Base-by-base conservation (phyloP, 2,888 invertebrate genomes). In the Graphium colonna region DNA sequence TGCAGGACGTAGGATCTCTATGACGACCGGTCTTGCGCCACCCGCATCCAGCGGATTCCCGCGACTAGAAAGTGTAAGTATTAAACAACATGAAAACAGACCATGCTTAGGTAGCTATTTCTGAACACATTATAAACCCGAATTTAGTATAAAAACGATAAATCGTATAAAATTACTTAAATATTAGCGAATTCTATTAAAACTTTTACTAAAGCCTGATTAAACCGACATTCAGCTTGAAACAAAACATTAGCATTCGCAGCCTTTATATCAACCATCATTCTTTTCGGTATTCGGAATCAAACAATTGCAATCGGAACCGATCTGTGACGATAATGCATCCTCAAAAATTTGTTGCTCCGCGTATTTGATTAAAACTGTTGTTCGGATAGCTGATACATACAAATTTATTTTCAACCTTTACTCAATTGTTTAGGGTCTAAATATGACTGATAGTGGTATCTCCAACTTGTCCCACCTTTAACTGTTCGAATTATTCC, bases 401-500 rank as follows among this genome's bases (percentile, higher is more conserved):
- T 10, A 21, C 4, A 16, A 52, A 47, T 48, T 43, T 53, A 48
- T 26, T 41, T n/a, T n/a, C n/a, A n/a, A n/a, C n/a, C n/a, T n/a
- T n/a, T n/a, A n/a, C n/a, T n/a, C n/a, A n/a, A n/a, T 13, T 42
- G 26, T 4, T n/a, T 43, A 53, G 1, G 18, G 48, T 17, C 10
- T 28, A 38, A 18, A 48, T 43, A 48, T 16, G 43, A 9, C 17
- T 43, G 38, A 39, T 28, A 16, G 36, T 1, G 12, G 33, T 7
- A 33, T 10, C 33, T n/a, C n/a, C 33, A 18, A 15, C 41, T 33
- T 33, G 49, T 49, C 41, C 42, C 42, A 44, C 52, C 28, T 53
- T 39, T 53, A 53, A 53, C 52, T 39, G 52, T 53, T 48, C 47
- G 42, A n/a, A 53, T 53, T 48, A 53, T n/a, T n/a, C n/a, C n/a